These are phyloP conservation scores for Silurus aristotelis DNA, from an alignment of 2,797 vertebrate genomes.

Conservation along the genomic window DNA sequence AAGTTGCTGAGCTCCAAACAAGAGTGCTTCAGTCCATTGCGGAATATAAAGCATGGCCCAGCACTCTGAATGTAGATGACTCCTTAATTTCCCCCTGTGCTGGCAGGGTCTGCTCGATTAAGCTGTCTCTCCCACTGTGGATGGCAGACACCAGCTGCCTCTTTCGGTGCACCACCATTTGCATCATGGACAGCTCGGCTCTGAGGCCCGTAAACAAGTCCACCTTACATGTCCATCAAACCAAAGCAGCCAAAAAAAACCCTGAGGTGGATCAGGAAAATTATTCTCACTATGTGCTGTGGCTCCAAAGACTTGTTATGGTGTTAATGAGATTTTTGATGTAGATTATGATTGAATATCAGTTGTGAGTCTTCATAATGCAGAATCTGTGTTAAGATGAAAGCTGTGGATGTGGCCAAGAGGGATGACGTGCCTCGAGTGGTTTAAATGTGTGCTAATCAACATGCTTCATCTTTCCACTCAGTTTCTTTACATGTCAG, in stretches of 20 bases:
- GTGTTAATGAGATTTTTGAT: constrained; percentile 26
- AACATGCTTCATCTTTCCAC: constrained; percentile 11
- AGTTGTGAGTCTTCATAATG: constrained; percentile 19
- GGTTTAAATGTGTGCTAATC: constrained; percentile 21
- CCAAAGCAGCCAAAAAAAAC: constrained; percentile 44
- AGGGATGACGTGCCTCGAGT: constrained; percentile 13
- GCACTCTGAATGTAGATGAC: constrained; percentile 50
- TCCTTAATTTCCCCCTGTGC: constrained; percentile 38
- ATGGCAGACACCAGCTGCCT: constrained; percentile 40
- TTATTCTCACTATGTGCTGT: constrained; percentile 24
- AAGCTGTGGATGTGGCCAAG: not conserved
- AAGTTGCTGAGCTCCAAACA: constrained; percentile 1
- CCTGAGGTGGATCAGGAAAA: constrained; percentile 17
- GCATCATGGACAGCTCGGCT: constrained; percentile 42
- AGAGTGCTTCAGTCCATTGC: constrained; percentile 28
- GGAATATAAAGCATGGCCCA: constrained; percentile 15
- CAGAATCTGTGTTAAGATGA: constrained; percentile 7
- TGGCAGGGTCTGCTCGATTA: constrained; percentile 53
- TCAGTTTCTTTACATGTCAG: not conserved
- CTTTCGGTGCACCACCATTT: constrained; percentile 42
- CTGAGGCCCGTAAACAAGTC: constrained; percentile 51
- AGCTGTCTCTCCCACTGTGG: constrained; percentile 44
- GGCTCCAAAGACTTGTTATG: constrained; percentile 10
- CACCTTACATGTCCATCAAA: constrained; percentile 51
- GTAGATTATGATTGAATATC: constrained; percentile 43